phyloP scores from a whole-genome alignment of 2,113 vertebrate species.

The Helogale parvula region DNA sequence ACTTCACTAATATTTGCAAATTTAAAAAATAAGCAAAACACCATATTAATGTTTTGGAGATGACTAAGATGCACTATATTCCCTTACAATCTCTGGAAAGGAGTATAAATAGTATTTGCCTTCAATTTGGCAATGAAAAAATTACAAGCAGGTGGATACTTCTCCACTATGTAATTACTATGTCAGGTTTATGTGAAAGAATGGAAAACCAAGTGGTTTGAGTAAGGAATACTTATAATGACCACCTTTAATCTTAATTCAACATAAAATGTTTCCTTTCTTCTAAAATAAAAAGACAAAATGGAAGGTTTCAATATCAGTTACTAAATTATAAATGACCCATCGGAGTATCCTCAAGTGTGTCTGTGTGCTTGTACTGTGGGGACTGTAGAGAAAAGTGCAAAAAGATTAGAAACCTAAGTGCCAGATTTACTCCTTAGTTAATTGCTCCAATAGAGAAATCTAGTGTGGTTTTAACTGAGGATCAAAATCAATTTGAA shows the following conservation, averaged over 20 bases:
- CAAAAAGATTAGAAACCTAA: not conserved
- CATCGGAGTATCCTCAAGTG: not conserved
- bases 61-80: not conserved
- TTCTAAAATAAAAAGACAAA: not conserved
- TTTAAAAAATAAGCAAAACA: not conserved
- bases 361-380: not conserved
- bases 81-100: not conserved
- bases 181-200: not conserved
- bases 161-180: not conserved
- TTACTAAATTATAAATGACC: not conserved
- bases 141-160: not conserved
- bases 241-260: not conserved
- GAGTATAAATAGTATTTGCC: not conserved
- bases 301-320: not conserved
- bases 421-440: not conserved
- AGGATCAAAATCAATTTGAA: not conserved
- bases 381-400: not conserved
- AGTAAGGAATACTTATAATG: not conserved
- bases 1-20: not conserved
- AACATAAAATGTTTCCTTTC: not conserved
- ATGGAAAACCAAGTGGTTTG: not conserved
- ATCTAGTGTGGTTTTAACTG: not conserved
- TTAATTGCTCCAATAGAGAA: not conserved
- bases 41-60: not conserved
- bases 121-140: not conserved